Evolutionary conservation across 2,797 vertebrate genomes (phyloP).

Genomic region (Lagocephalus sceleratus): DNA sequence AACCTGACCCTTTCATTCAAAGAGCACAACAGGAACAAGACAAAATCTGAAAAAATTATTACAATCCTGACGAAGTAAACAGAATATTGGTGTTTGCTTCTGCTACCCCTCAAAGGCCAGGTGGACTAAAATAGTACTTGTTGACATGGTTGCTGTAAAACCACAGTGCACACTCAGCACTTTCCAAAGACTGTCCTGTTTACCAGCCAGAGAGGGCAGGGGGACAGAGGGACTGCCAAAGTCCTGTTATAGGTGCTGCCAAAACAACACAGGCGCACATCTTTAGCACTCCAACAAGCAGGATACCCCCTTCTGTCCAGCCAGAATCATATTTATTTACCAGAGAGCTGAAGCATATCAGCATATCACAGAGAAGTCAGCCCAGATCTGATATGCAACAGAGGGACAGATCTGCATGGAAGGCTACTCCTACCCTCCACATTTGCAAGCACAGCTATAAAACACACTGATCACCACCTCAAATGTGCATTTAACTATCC

Average conservation of each 20-base stretch:
- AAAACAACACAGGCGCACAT: constrained; percentile 23
- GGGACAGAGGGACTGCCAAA: constrained; percentile 59
- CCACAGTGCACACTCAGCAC: constrained; percentile 71
- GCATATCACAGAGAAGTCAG: constrained; percentile 39
- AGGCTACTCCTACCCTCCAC: too few relatives aligned
- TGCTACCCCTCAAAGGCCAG: constrained; percentile 37
- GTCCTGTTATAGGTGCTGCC: constrained; percentile 51
- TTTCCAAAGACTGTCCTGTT: constrained; percentile 73
- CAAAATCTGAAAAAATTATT: constrained; percentile 26
- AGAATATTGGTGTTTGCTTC: constrained; percentile 53
- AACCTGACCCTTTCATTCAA: constrained; percentile 11
- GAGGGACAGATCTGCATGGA: too few relatives aligned
- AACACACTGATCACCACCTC: too few relatives aligned
- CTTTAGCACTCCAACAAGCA: constrained; percentile 21
- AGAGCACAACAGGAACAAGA: not conserved
- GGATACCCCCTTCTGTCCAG: constrained; percentile 21
- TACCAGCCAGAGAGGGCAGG: constrained; percentile 64
- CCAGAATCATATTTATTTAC: constrained; percentile 25
- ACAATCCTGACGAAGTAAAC: constrained; percentile 31
- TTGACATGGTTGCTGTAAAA: constrained; percentile 73
- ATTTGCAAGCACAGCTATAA: too few relatives aligned
- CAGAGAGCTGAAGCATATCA: constrained; percentile 29
- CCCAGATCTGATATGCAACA: constrained; percentile 12
- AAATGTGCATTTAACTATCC: too few relatives aligned
- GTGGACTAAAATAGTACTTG: constrained; percentile 68